Evolutionary conservation across 1,140 invertebrate genomes (phyloP).

Genomic region (Lysiphlebus fabarum): DNA sequence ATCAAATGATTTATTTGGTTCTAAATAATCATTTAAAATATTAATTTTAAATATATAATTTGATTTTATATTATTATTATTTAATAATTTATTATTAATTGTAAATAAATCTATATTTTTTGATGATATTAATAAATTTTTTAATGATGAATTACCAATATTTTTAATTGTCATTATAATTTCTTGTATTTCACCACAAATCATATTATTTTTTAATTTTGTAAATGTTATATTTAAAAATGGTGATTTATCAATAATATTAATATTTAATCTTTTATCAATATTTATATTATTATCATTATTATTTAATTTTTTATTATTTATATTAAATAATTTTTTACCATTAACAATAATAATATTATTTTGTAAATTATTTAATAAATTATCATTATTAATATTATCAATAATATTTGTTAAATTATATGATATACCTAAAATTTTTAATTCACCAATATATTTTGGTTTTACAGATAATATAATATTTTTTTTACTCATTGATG

Average conservation of each 20-base stretch:
- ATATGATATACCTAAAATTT: constrained; percentile 44
- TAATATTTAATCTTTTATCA: constrained; percentile 64
- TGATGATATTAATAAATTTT: constrained; percentile 65
- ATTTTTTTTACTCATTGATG: constrained; percentile 47
- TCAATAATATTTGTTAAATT: constrained; percentile 38
- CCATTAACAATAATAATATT: constrained; percentile 56
- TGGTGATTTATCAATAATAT: constrained; percentile 66
- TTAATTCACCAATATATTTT: constrained; percentile 41
- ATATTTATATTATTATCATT: constrained; percentile 47
- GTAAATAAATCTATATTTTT: constrained; percentile 68
- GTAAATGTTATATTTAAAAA: constrained; percentile 71
- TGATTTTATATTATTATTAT: constrained; percentile 42
- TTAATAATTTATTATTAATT: constrained; percentile 48
- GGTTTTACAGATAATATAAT: constrained; percentile 43
- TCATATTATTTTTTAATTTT: constrained; percentile 65
- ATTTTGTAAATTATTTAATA: constrained; percentile 42
- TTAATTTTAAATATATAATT: constrained; percentile 43
- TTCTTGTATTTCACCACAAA: constrained; percentile 71
- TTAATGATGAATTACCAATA: constrained; percentile 64
- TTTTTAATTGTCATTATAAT: constrained; percentile 69
- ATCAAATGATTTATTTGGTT: constrained; percentile 59
- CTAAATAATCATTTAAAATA: constrained; percentile 46
- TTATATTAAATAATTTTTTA: constrained; percentile 62
- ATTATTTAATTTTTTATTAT: constrained; percentile 51
- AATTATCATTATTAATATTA: too few relatives aligned